Evolutionary conservation across 2,797 vertebrate species (phyloP), one percentile per base, ranked within the genome.

Genomic region (Peromyscus melanophrys): DNA sequence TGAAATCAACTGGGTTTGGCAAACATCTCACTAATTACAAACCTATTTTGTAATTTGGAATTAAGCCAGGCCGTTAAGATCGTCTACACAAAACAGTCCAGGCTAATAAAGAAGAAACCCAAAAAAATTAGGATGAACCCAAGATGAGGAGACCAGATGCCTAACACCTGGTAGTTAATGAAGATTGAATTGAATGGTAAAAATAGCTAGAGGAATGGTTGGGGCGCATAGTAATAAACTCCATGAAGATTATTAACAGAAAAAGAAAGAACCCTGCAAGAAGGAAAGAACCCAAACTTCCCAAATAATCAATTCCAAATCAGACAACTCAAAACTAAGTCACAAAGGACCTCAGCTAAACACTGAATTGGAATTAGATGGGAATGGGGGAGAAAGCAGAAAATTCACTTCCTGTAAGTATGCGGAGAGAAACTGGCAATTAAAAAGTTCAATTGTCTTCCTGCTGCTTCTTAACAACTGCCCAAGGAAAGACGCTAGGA

Each of bases 41-140:
- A 87, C 49, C 90, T 96, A 92, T 90, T 97, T 96, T 91, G 37
- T 88, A 93, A 96, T 93, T 96, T 96, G 96, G 84, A 96, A 94
- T 87, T 85, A 81, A 86, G 83, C 96, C 95, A 97, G 92, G 63
- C 75, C 90, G 86, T 97, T 96, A 97, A 95, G 78, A 95, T 27
- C 89, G 82, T 65, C 90, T 95, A 55, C 77, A 80, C 27, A 76
- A 94, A 98, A 97, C 19, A 95, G 55, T 43, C 73, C 77, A 93
- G 69, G 71, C 82, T 96, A 94, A 90, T 97, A 95, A 96, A 95
- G 27, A 52, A 76, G 69, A n/a, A 94, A 80, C 27, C 16, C 34
- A 52, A 81, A 0, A 43, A 96, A 96, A 78, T 86, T 65, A 96
- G 52, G 52, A 92, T 71, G 96, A 96, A 89, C 77, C 52, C 75